A percentile compares a stretch with the other conserved stretches of the same genome.
phyloP scores from a whole-genome alignment of 2,113 vertebrate species.

The Physeter macrocephalus region DNA sequence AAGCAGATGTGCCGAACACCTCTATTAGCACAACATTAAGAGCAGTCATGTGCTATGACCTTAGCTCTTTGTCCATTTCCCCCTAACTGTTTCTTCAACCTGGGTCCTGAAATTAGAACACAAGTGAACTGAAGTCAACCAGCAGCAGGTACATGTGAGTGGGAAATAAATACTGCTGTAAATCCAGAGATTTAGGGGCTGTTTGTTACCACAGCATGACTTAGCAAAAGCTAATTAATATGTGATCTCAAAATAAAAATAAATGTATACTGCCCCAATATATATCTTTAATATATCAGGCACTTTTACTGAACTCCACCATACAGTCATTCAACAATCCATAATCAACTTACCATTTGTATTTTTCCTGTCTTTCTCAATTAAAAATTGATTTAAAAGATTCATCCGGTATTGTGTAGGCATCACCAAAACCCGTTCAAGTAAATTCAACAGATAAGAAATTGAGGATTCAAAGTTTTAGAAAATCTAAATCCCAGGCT shows the following conservation, averaged over 20 bases:
- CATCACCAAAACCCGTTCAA: not conserved
- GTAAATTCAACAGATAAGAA: not conserved
- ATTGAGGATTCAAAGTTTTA: not conserved
- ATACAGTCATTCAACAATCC: not conserved
- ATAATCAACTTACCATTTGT: not conserved
- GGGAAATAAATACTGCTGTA: not conserved
- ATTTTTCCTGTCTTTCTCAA: not conserved
- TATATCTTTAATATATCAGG: not conserved
- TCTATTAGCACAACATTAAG: not conserved
- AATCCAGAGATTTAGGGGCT: not conserved
- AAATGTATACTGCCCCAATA: not conserved
- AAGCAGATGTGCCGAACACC: not conserved
- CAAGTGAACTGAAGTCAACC: not conserved
- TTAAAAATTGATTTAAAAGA: not conserved
- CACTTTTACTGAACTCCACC: not conserved
- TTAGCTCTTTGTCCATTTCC: not conserved
- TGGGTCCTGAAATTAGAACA: not conserved
- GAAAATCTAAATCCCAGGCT: not conserved
- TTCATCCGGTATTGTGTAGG: not conserved
- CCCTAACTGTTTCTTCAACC: not conserved
- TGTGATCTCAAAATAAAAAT: not conserved
- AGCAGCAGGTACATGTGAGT: not conserved
- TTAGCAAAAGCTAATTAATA: not conserved
- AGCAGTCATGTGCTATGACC: too few species aligned
- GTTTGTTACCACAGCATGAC: not conserved